These are phyloP conservation scores for Casuarius casuarius DNA, from an alignment of 2,113 vertebrate genomes.

Conservation along the genomic window DNA sequence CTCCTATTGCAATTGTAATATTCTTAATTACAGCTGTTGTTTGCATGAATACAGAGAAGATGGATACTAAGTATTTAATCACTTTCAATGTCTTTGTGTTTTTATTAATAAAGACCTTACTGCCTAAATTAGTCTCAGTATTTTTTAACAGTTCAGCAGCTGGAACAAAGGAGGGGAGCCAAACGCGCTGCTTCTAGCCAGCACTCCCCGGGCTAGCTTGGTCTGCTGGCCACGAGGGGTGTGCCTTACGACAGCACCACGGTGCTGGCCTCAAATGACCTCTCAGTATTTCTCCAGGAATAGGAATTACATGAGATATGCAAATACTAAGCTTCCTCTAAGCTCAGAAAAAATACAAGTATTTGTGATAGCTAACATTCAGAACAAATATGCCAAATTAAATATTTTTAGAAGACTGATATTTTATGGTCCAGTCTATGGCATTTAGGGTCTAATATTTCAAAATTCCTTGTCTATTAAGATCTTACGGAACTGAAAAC, in stretches of 20 bases:
- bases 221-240: background rate
- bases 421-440: background rate
- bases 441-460: background rate
- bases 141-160: conserved; percentile 5
- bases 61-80: background rate
- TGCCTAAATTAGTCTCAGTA: background rate
- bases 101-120: background rate
- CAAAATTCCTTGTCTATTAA: background rate
- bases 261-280: conserved; percentile 51
- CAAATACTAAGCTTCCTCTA: conserved; percentile 39
- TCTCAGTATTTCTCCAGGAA: conserved; percentile 33
- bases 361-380: conserved; percentile 34
- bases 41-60: background rate
- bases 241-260: conserved; percentile 25
- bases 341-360: conserved; percentile 27
- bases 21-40: background rate
- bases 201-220: conserved; percentile 18
- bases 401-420: conserved; percentile 14
- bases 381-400: conserved; percentile 44
- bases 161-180: background rate
- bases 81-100: background rate
- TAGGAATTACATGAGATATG: conserved; percentile 35
- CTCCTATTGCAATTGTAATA: background rate
- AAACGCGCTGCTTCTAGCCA: conserved; percentile 15
- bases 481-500: background rate